These are phyloP conservation scores for Phengaris arion DNA, from an alignment of 2,888 invertebrate species.

Conservation along the genomic window DNA sequence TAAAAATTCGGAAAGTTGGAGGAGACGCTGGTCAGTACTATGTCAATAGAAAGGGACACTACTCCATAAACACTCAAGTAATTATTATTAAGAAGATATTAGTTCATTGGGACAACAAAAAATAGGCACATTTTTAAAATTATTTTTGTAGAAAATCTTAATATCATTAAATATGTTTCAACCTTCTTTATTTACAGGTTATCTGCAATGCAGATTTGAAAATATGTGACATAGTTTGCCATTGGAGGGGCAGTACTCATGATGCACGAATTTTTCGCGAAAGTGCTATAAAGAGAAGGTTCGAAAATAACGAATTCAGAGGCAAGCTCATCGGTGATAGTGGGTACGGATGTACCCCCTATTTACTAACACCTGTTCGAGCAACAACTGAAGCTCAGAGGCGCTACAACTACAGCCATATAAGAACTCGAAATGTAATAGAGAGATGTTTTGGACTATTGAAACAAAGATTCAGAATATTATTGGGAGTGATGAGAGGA, in stretches of 20 bases:
- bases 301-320: constrained; percentile 2
- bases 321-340: constrained; percentile 8
- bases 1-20: constrained; percentile 21
- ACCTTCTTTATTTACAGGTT: neutral
- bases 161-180: neutral
- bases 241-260: neutral
- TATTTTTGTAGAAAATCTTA: neutral
- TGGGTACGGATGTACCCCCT: neutral
- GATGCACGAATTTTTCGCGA: neutral
- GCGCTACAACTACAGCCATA: no score
- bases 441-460: no score
- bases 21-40: constrained; percentile 31
- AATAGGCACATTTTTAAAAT: neutral
- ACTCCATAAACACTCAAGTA: constrained; percentile 30
- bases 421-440: no score
- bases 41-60: constrained; percentile 31
- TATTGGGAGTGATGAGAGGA: no score
- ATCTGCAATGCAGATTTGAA: neutral
- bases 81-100: neutral
- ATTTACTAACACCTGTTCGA: no score
- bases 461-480: no score
- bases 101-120: neutral
- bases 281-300: constrained; percentile 15
- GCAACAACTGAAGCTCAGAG: no score
- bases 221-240: constrained; percentile 12